Percentiles rank a stretch among this genome's conserved stretches.
These are phyloP conservation scores for Sesia apiformis DNA, from an alignment of 2,888 invertebrate genomes.

Conservation along the genomic window DNA sequence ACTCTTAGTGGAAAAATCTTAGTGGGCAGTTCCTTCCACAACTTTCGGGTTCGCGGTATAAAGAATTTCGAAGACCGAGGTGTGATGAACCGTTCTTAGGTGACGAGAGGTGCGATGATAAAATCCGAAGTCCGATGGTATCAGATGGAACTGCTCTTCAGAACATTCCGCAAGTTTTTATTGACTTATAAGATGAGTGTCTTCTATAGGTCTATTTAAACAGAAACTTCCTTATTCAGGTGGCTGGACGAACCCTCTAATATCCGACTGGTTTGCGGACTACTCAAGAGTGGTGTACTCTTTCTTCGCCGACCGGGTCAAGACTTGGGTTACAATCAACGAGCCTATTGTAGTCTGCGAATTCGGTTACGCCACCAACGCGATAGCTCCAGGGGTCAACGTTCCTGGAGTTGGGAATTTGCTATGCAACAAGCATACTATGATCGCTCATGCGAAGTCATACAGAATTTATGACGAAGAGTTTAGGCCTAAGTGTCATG, in stretches of 20 bases:
- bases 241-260: constrained; percentile 78
- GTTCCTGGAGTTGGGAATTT: constrained; percentile 68
- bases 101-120: too few species aligned
- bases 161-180: too few species aligned
- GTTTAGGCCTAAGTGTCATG: constrained; percentile 64
- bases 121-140: too few species aligned
- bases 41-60: too few species aligned
- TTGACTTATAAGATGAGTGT: too few species aligned
- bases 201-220: too few species aligned
- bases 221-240: constrained; percentile 35
- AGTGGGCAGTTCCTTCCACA: too few species aligned
- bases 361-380: constrained; percentile 42
- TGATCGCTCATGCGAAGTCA: constrained; percentile 80
- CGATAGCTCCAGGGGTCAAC: constrained; percentile 36
- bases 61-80: too few species aligned
- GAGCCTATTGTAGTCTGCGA: constrained; percentile 73
- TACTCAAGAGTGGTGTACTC: constrained; percentile 73
- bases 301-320: constrained; percentile 76
- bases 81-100: too few species aligned
- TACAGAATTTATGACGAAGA: constrained; percentile 75
- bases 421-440: constrained; percentile 76
- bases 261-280: constrained; percentile 76
- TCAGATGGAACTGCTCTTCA: too few species aligned
- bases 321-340: constrained; percentile 82
- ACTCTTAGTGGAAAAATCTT: too few species aligned